A percentile compares a stretch with the other conserved stretches of the same genome.
These are phyloP conservation scores for Acrossocheilus fasciatus DNA, from an alignment of 2,797 vertebrate genomes.

Conservation along the genomic window DNA sequence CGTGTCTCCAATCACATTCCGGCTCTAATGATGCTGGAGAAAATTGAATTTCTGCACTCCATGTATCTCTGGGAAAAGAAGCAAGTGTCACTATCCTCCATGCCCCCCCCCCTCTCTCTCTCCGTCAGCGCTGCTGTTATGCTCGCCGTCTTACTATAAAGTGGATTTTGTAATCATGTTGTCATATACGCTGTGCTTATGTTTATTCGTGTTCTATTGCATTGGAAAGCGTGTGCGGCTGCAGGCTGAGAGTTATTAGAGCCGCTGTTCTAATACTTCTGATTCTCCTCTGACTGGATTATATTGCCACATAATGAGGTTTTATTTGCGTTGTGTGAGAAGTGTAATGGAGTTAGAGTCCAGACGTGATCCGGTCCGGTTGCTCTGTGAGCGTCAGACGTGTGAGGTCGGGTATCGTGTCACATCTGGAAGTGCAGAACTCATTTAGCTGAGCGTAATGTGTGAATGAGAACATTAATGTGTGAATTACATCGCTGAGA, in stretches of 20 bases:
- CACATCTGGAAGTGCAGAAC: conserved; percentile 47
- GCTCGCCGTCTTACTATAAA: conserved; percentile 5
- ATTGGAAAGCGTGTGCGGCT: neutral
- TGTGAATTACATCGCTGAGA: conserved; percentile 71
- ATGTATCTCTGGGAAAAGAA: conserved; percentile 60
- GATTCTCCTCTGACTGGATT: conserved; percentile 4
- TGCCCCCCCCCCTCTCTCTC: neutral
- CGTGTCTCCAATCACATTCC: conserved; percentile 75
- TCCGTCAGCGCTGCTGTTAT: neutral
- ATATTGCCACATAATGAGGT: conserved; percentile 14
- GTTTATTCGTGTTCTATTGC: conserved; percentile 35
- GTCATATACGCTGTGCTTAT: conserved; percentile 19
- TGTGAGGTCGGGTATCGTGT: conserved; percentile 41
- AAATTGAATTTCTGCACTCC: conserved; percentile 72
- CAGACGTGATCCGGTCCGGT: neutral
- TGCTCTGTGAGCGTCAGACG: neutral
- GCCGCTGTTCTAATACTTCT: neutral
- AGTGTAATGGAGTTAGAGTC: neutral
- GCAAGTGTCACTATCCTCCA: neutral
- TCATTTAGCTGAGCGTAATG: conserved; percentile 73
- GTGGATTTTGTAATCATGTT: conserved; percentile 35
- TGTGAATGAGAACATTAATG: conserved; percentile 78
- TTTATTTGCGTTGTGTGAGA: neutral
- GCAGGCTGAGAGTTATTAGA: conserved; percentile 10
- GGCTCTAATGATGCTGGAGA: conserved; percentile 72